These are phyloP conservation scores for Alsophila aescularia DNA, from an alignment of 2,888 invertebrate genomes.

Conservation along the genomic window DNA sequence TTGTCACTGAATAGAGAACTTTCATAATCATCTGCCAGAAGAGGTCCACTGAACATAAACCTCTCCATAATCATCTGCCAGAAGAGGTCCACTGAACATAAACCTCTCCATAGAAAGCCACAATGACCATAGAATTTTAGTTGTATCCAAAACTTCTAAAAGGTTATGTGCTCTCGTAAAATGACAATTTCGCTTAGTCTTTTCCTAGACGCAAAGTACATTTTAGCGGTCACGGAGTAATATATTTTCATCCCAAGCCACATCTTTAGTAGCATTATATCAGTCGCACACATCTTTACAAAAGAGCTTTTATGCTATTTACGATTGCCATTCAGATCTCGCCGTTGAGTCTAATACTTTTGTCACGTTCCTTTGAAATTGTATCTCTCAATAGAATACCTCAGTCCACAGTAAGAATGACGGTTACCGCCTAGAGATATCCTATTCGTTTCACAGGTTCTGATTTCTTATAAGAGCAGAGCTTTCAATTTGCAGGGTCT, in stretches of 20 bases:
- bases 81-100: no score
- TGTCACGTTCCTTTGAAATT: slow-evolving; percentile 24
- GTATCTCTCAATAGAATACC: slow-evolving; percentile 19
- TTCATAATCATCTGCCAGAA: no score
- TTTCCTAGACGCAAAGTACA: no score
- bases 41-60: no score
- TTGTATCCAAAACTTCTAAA: no score
- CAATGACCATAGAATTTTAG: no score
- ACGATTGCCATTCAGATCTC: slow-evolving; percentile 16
- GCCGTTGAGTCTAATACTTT: slow-evolving; percentile 19
- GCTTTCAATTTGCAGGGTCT: slow-evolving; percentile 68
- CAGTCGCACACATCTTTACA: slow-evolving; percentile 15
- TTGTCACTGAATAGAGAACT: no score
- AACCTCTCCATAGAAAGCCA: no score
- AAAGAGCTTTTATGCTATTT: slow-evolving; percentile 22
- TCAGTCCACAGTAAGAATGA: slow-evolving; percentile 12
- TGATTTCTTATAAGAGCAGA: slow-evolving; percentile 54
- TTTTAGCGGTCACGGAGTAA: not conserved
- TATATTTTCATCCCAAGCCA: no score
- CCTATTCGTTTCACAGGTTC: slow-evolving; percentile 46
- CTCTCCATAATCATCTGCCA: no score
- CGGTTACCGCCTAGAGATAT: not conserved
- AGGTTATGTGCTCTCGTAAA: no score
- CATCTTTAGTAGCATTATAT: slow-evolving; percentile 8
- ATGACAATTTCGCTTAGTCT: no score